These are phyloP conservation scores for Anthrax anthrax DNA, from an alignment of 2,888 invertebrate species.

Conservation along the genomic window DNA sequence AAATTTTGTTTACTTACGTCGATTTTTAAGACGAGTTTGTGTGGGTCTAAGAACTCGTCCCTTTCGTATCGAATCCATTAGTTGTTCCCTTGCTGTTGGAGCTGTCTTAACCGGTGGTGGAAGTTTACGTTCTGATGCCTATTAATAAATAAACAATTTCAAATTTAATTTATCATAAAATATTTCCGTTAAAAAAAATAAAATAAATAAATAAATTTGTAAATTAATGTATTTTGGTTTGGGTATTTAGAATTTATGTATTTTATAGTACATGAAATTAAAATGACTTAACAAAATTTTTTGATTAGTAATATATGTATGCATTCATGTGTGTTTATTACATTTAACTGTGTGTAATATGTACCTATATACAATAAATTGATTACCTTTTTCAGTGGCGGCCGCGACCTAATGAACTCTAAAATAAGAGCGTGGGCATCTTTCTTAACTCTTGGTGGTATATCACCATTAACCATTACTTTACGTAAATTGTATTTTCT, in stretches of 20 bases:
- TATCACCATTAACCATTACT: conserved; percentile 66
- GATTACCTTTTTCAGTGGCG: conserved; percentile 75
- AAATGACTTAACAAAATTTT: too few relatives aligned
- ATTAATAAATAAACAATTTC: conserved; percentile 1
- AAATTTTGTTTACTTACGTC: conserved; percentile 41
- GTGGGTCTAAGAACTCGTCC: conserved; percentile 47
- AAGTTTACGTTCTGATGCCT: conserved; percentile 74
- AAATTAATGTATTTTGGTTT: too few relatives aligned
- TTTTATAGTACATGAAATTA: too few relatives aligned
- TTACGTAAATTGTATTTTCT: conserved; percentile 75
- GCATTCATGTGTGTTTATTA: too few relatives aligned
- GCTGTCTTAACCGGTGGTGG: conserved; percentile 59
- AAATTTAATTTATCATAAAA: too few relatives aligned
- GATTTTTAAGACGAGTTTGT: conserved; percentile 36
- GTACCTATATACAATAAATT: too few relatives aligned
- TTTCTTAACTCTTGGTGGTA: conserved; percentile 73
- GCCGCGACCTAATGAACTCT: conserved; percentile 91
- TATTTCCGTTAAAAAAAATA: too few relatives aligned
- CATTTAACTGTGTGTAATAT: too few relatives aligned
- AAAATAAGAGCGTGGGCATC: conserved; percentile 92
- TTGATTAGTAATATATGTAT: too few relatives aligned
- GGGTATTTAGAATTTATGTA: too few relatives aligned
- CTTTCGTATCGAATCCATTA: conserved; percentile 73
- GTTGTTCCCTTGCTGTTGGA: conserved; percentile 66
- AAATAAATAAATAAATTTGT: too few relatives aligned